A percentile compares a stretch with the other conserved stretches of the same genome.
phyloP scores from a whole-genome alignment of 1,140 invertebrate genomes.

The Eueides isabella region DNA sequence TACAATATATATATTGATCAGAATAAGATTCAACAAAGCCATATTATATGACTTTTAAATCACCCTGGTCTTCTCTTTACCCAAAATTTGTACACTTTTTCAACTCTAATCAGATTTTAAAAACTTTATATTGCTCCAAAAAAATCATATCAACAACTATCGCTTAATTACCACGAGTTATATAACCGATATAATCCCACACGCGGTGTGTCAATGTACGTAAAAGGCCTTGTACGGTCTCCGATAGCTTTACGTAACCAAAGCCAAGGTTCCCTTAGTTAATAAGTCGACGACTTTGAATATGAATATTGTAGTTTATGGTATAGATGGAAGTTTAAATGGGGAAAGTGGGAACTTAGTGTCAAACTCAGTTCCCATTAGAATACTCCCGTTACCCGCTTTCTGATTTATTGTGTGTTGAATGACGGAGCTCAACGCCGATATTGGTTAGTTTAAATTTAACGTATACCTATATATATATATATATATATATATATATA shows the following conservation, averaged over 20 bases:
- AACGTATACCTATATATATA: too few species aligned
- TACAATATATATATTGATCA: too few species aligned
- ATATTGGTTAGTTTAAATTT: too few species aligned
- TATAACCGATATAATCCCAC: background rate
- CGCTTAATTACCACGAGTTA: background rate
- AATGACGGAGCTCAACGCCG: too few species aligned
- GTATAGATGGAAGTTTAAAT: too few species aligned
- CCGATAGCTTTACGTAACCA: conserved; percentile 5
- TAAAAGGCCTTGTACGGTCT: conserved; percentile 8
- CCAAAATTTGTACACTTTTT: background rate
- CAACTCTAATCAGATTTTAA: rapidly evolving
- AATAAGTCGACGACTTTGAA: conserved; percentile 3
- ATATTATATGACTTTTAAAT: too few species aligned
- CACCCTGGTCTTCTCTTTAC: background rate
- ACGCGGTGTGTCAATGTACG: conserved; percentile 6
- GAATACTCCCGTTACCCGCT: too few species aligned
- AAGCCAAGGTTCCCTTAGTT: conserved; percentile 4
- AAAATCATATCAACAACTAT: background rate
- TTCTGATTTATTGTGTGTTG: background rate
- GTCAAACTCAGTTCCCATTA: too few species aligned
- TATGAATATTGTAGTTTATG: background rate
- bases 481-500: too few species aligned
- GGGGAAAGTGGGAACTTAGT: too few species aligned
- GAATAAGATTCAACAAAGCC: too few species aligned
- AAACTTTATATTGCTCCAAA: background rate